Conservation (phyloP, 2,113 vertebrate genomes). For the Paedocypris sp. region DNA sequence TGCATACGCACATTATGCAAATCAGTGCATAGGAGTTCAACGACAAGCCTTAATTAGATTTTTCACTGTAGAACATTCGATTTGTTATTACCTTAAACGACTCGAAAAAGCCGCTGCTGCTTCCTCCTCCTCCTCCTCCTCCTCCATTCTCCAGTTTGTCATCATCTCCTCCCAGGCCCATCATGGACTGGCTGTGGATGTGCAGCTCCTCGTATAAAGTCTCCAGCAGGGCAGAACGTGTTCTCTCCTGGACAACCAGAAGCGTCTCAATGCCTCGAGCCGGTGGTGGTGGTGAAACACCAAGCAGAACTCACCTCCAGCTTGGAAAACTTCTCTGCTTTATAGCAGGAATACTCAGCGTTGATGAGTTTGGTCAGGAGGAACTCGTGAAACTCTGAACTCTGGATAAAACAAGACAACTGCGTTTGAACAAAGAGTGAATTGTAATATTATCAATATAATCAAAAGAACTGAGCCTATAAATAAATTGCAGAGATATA, state of each 20-base stretch:
- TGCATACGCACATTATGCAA: too few relatives aligned
- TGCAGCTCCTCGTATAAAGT: constrained; percentile 87
- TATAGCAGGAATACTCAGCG: constrained; percentile 91
- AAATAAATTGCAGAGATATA: too few relatives aligned
- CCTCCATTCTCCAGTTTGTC: constrained; percentile 85
- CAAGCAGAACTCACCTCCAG: constrained; percentile 80
- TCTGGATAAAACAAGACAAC: constrained; percentile 55
- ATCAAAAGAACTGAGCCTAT: too few relatives aligned
- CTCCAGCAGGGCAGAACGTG: constrained; percentile 79
- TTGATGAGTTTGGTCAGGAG: constrained; percentile 96
- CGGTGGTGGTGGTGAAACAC: neutral
- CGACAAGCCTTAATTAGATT: neutral
- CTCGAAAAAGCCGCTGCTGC: constrained; percentile 80
- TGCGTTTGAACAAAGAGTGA: neutral
- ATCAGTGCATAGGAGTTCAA: too few relatives aligned
- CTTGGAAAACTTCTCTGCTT: constrained; percentile 91
- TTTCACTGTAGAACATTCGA: neutral
- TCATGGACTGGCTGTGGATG: constrained; percentile 87
- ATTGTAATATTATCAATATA: neutral
- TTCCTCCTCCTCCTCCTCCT: constrained; percentile 52
- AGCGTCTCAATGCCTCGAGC: neutral
- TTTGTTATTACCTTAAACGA: constrained; percentile 82
- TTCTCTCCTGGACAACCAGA: constrained; percentile 70
- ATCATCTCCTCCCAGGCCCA: constrained; percentile 80
- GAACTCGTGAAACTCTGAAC: constrained; percentile 83